These are phyloP conservation scores for Edolisoma coerulescens DNA, from an alignment of 2,113 vertebrate species.

Conservation along the genomic window DNA sequence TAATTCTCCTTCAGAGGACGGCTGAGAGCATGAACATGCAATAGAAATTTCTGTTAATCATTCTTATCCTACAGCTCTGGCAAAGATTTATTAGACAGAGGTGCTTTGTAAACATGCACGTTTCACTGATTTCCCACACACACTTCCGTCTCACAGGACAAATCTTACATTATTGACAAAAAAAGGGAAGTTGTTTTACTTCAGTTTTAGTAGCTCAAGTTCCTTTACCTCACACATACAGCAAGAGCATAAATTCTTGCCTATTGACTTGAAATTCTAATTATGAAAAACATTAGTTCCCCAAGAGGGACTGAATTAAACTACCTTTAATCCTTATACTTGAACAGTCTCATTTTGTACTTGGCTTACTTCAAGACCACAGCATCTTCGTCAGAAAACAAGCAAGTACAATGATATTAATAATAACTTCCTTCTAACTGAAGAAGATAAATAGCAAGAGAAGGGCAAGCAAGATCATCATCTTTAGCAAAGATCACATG, in stretches of 20 bases:
- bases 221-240: not conserved
- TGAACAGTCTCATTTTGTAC: not conserved
- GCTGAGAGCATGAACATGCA: not conserved
- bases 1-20: not conserved
- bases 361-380: not conserved
- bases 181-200: not conserved
- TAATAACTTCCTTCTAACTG: not conserved
- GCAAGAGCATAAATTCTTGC: not conserved
- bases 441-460: not conserved
- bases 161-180: not conserved
- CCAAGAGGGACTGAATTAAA: not conserved
- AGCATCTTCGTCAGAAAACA: not conserved
- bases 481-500: not conserved
- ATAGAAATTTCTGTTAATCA: not conserved
- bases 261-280: not conserved
- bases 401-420: not conserved
- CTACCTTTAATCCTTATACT: not conserved
- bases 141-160: not conserved
- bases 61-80: not conserved
- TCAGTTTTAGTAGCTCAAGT: not conserved
- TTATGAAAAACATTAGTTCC: not conserved
- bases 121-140: not conserved
- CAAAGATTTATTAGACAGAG: not conserved
- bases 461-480: not conserved
- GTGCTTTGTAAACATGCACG: not conserved